Base-by-base conservation (phyloP, 2,113 vertebrate genomes). In the Megaceryle torquata region DNA sequence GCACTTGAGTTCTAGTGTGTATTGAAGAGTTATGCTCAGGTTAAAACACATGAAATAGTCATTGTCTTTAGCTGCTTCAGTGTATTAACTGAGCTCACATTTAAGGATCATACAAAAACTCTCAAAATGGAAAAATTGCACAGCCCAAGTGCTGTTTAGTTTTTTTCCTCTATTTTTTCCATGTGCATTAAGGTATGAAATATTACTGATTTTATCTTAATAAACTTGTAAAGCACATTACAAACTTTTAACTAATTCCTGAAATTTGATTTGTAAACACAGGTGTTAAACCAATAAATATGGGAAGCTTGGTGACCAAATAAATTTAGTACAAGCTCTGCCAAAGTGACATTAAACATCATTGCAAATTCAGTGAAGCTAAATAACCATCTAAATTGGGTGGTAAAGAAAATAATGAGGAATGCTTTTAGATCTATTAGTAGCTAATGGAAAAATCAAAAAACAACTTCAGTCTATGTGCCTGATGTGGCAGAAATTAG, bases 401-500 rank as follows among this genome's bases (percentile, higher is more conserved):
- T 72, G 54, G 44, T 95, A 94, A 93, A 90, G 75, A 86, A 97
- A 95, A 95, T 95, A 96, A 92, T 82, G 76, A 94, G 46, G 80
- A 97, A 83, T 93, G 83, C 46, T 94, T 96, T 97, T 85, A 94
- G 54, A 48, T 82, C 85, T 94, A 92, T 95, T 88, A 93, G 48
- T 54, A 91, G 56, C 44, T 96, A 97, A 96, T 67, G 89, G 79
- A 93, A 97, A 95, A 95, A 95, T 88, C 26, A 81, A 91, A 83
- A 87, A 83, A 25, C 53, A 81, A 20, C 50, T 63, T 60, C 37
- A 70, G 6, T 35, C n/a, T 57, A 15, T 31, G 50, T 89, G 82
- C 60, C 71, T 91, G 86, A 82, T 54, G 43, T 64, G 43, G 16
- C 67, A 94, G 63, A 41, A 86, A 88, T 82, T 39, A 53, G 64